Base-by-base conservation (phyloP, 2,888 invertebrate genomes). In the Acleris emargana region DNA sequence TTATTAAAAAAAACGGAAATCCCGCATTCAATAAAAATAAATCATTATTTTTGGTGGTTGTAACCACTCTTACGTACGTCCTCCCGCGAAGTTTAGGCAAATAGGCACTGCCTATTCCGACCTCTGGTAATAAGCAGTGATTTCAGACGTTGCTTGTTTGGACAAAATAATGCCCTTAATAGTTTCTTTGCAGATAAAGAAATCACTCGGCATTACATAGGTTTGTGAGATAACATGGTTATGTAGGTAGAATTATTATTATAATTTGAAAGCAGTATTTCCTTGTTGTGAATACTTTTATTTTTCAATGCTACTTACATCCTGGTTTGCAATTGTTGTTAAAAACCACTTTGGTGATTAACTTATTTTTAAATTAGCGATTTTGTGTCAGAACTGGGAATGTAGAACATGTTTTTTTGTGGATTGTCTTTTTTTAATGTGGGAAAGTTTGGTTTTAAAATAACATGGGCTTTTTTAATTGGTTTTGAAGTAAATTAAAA, bases 221-320 rank as follows among this genome's bases (percentile, higher is more conserved):
- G 17, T 45, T 45, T 45, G 45, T 45, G 38, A 38, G 4, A 13
- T 52, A 53, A 53, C 25, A 20, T 53, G 18, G 20, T 53, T 50
- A 20, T 50, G n/a, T 22, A 16, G 25, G 32, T 52, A 18, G 45
- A 45, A n/a, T n/a, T 6, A 45, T 45, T 38, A 38, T 2, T 17
- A 45, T 45, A 1, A 25, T 59, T 59, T 62, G 53, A 49, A 61
- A 47, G 16, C 54, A 38, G 49, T 50, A 49, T 62, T 62, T 55
- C 55, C 62, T 55, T 11, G 32, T 6, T 38, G 55, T 62, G 49
- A 49, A 62, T 62, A 62, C 54, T 62, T 18, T 20, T 17, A 17
- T 50, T 16, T 55, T 55, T 62, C 54, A 62, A 54, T 49, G 7
- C 22, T 55, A 38, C 13, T 11, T 22, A n/a, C 16, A 22, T 17